Evolutionary conservation across 2,797 vertebrate species (phyloP), one percentile per base, ranked within the genome.

Genomic region (Betta splendens): DNA sequence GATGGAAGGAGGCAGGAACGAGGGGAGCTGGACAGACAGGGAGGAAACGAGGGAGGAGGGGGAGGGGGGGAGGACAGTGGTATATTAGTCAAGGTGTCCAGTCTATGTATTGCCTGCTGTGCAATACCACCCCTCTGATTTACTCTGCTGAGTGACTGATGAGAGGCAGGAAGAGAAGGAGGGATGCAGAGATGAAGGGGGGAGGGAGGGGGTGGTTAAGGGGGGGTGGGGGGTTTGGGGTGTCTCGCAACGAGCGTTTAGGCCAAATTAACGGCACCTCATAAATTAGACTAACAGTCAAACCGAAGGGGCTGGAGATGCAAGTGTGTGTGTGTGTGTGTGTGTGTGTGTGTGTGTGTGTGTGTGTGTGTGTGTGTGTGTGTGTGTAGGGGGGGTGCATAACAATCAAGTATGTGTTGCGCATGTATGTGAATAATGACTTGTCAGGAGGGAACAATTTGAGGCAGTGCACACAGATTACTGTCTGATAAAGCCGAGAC

Each of bases 251-350:
- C 64, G 68, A 89, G 77, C 85, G 83, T 88, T 90, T 89, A 89
- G 84, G 87, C 86, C 87, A 90, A 90, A 90, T 90, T 87, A 89
- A 89, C 84, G 78, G 86, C 79, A 71, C 85, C 88, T 88, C 89
- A 87, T 90, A 89, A 90, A 90, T 90, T 89, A 89, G 78, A 89
- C 85, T 86, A 89, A 90, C 86, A 79, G 86, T 80, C 78, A 68
- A 80, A 83, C 48, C 35, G 53, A 72, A 77, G 61, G 42, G 72
- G 48, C 64, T 48, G 58, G 43, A 70, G 52, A 69, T 22, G 26
- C 29, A 28, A 48, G 44, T 40, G 48, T 20, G 44, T n/a, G 20
- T 37, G 20, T n/a, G 58, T 39, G 48, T 13, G 11, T n/a, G 10
- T 0, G 0, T 0, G 25, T 23, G 23, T 54, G 35, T 31, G 12